Percentiles rank a stretch among this genome's conserved stretches.
These are phyloP conservation scores for Arrhamphus sclerolepis DNA, from an alignment of 2,797 vertebrate genomes.

Conservation along the genomic window DNA sequence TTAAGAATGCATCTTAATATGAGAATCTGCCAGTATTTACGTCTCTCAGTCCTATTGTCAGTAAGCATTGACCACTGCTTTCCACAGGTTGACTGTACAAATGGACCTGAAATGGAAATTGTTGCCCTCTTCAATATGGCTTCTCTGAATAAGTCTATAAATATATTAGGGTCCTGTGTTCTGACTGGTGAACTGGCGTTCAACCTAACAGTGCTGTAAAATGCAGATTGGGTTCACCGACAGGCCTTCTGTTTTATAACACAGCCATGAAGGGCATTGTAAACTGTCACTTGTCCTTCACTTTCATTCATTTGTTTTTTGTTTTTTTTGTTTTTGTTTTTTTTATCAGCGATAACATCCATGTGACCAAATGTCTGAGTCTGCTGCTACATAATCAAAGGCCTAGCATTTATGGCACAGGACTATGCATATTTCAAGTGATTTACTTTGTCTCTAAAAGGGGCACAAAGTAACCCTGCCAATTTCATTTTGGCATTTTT, in stretches of 20 bases:
- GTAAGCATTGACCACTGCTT: constrained; percentile 42
- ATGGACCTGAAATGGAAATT: constrained; percentile 67
- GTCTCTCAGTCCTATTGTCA: no score
- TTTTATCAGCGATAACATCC: constrained; percentile 13
- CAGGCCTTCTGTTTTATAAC: constrained; percentile 78
- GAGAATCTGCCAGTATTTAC: constrained; percentile 8
- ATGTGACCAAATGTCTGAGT: constrained; percentile 6
- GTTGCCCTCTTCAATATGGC: constrained; percentile 72
- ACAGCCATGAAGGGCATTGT: constrained; percentile 73
- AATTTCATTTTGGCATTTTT: no score
- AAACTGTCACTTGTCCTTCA: constrained; percentile 69
- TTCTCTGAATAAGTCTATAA: constrained; percentile 76
- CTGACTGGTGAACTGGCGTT: constrained; percentile 72
- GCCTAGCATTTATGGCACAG: not conserved
- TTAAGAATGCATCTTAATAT: no score
- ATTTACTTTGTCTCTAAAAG: no score
- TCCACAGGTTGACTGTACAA: constrained; percentile 74
- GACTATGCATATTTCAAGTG: no score
- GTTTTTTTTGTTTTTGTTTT: constrained; percentile 3
- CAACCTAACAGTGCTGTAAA: constrained; percentile 79
- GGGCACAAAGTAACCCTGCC: no score
- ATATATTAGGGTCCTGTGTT: constrained; percentile 69
- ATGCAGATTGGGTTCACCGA: constrained; percentile 82
- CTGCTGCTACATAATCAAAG: not conserved
- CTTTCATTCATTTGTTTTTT: constrained; percentile 57